These are phyloP conservation scores for Heliconius hewitsoni DNA, from an alignment of 1,140 invertebrate species.

Conservation along the genomic window DNA sequence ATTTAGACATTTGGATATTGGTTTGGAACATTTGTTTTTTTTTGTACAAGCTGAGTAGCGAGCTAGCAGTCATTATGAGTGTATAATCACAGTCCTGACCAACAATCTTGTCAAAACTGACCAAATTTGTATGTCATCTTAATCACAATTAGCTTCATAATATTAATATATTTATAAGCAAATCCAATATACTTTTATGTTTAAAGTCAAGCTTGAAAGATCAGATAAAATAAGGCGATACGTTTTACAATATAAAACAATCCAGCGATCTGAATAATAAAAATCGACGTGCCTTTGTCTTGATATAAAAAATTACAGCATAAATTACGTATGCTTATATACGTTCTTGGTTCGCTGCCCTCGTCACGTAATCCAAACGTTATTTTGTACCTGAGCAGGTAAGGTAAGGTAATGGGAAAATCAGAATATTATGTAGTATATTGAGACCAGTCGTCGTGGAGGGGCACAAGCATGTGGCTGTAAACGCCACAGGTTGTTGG, in stretches of 20 bases:
- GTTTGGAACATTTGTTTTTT: not conserved
- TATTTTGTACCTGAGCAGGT: conserved; percentile 48
- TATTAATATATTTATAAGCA: not conserved
- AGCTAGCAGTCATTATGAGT: no score
- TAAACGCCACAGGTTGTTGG: no score
- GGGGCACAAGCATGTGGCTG: no score
- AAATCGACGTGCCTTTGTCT: conserved; percentile 57
- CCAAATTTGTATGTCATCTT: not conserved
- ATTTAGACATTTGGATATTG: not conserved
- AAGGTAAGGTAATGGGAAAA: conserved; percentile 19
- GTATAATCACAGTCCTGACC: no score
- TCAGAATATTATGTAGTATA: no score
- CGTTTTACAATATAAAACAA: not conserved
- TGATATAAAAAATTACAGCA: conserved; percentile 22
- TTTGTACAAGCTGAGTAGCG: not conserved
- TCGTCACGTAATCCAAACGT: conserved; percentile 55
- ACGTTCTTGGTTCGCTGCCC: conserved; percentile 43
- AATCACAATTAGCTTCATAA: not conserved
- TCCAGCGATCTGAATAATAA: conserved; percentile 38
- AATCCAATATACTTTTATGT: not conserved
- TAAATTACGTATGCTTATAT: conserved; percentile 37
- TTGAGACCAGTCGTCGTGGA: no score
- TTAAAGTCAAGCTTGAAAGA: not conserved
- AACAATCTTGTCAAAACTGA: no score
- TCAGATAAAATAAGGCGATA: not conserved